Evolutionary conservation across 2,113 vertebrate genomes (phyloP).

Genomic region (Cephalopterus ornatus): DNA sequence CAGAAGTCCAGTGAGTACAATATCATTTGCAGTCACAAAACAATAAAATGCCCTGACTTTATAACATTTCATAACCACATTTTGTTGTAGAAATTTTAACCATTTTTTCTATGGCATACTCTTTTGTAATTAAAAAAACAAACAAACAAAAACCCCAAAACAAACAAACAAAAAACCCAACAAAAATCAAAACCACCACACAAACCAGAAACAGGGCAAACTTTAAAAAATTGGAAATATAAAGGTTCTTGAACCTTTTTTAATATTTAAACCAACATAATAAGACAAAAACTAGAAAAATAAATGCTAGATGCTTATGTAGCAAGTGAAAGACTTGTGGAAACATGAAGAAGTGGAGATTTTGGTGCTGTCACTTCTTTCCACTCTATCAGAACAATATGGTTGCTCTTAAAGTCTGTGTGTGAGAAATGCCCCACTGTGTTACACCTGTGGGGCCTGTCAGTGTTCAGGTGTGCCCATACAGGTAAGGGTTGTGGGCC

Average conservation of each 20-base stretch:
- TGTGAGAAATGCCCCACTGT: fast-evolving
- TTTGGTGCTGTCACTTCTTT: fast-evolving
- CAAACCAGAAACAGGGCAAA: neutral
- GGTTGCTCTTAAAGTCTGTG: neutral
- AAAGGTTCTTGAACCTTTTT: neutral
- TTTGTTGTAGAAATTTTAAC: neutral
- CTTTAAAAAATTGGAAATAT: neutral
- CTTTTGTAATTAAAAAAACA: neutral
- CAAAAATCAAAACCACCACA: too few species aligned
- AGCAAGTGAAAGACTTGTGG: neutral
- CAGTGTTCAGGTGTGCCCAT: fast-evolving
- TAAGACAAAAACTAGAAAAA: neutral
- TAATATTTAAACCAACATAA: neutral
- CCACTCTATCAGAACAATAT: fast-evolving
- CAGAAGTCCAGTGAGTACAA: neutral
- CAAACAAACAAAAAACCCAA: too few species aligned
- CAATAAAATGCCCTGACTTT: neutral
- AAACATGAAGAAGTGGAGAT: neutral
- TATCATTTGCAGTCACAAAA: neutral
- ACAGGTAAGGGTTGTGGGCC: too few species aligned
- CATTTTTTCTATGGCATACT: neutral
- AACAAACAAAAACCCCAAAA: neutral
- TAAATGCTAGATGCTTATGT: neutral
- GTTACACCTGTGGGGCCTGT: neutral
- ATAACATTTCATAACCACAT: neutral